These are phyloP conservation scores for Cancer borealis DNA, from an alignment of 2,888 invertebrate species.

Conservation along the genomic window DNA sequence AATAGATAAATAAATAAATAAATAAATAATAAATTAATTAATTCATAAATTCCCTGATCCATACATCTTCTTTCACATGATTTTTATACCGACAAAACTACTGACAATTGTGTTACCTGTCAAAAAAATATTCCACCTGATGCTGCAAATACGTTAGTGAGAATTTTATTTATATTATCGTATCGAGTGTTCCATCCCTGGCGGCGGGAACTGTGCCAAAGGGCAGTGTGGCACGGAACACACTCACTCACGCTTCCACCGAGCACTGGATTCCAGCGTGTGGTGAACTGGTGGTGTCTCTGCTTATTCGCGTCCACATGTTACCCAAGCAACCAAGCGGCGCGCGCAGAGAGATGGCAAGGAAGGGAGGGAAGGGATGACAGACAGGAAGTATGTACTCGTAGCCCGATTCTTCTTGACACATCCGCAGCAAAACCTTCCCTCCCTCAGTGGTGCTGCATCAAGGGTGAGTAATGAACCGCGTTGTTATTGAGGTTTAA, in stretches of 20 bases:
- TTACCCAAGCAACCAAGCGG: slow-evolving; percentile 15
- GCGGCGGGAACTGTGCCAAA: neutral
- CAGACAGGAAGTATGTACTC: neutral
- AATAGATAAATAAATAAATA: neutral
- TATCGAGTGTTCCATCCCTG: neutral
- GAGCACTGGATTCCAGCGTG: neutral
- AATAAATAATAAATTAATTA: neutral
- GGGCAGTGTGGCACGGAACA: neutral
- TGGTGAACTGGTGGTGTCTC: neutral
- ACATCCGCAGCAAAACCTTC: neutral
- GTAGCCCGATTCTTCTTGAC: neutral
- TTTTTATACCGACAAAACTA: neutral
- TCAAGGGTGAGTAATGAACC: neutral
- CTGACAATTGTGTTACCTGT: neutral
- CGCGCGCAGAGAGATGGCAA: neutral
- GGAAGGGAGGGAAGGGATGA: neutral
- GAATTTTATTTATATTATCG: neutral
- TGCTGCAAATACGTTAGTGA: neutral
- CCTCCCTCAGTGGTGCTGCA: neutral
- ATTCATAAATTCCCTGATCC: neutral
- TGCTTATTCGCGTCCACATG: slow-evolving; percentile 26
- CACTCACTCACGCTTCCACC: slow-evolving; percentile 1
- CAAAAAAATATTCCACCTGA: neutral
- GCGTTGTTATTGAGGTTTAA: neutral
- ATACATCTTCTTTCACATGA: neutral